These are phyloP conservation scores for Mantis religiosa DNA, from an alignment of 2,888 invertebrate genomes.

Conservation along the genomic window DNA sequence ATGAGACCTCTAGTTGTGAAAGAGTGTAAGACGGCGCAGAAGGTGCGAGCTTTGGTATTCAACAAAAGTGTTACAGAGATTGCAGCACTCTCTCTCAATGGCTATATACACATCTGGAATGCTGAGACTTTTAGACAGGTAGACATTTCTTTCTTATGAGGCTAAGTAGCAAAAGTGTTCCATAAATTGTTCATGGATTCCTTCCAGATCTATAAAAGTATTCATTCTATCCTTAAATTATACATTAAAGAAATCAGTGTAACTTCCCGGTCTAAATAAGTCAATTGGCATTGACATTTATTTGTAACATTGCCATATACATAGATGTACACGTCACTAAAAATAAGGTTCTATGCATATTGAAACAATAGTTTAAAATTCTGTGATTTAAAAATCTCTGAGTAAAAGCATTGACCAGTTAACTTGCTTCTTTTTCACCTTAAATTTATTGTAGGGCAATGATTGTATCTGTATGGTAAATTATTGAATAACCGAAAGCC, in stretches of 20 bases:
- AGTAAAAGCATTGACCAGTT: no score
- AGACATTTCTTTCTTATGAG: neutral
- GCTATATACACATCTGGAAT: conserved; percentile 91
- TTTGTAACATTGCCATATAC: no score
- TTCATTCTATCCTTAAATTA: neutral
- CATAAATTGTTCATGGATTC: neutral
- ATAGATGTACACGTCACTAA: no score
- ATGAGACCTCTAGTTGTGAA: conserved; percentile 58
- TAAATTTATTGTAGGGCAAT: no score
- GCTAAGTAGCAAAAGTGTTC: conserved; percentile 3
- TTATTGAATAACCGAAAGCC: no score
- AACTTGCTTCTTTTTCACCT: no score
- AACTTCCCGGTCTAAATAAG: no score
- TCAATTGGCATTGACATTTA: no score
- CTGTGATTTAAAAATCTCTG: no score
- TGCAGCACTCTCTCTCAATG: conserved; percentile 86
- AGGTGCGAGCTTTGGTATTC: conserved; percentile 81
- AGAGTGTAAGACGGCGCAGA: conserved; percentile 75
- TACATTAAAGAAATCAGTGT: neutral
- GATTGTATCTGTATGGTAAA: no score
- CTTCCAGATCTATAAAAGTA: neutral
- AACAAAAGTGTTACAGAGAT: conserved; percentile 82
- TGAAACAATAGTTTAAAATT: no score
- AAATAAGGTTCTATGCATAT: no score
- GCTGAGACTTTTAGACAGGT: conserved; percentile 81